Conservation (phyloP, 2,113 vertebrate genomes). For the Catharus minimus region DNA sequence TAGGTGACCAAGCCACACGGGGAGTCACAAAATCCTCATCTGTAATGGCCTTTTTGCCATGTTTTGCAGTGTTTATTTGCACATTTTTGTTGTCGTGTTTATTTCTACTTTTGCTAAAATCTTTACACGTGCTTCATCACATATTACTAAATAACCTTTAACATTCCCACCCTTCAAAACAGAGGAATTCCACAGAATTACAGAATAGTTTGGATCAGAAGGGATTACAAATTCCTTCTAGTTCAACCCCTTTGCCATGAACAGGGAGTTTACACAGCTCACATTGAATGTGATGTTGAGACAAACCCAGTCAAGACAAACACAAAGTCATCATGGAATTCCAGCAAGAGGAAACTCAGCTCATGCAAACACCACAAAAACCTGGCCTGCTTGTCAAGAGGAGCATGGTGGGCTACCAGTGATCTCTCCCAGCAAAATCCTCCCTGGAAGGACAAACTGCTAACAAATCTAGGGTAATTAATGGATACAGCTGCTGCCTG, state of each 20-base stretch:
- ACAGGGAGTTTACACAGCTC: background rate
- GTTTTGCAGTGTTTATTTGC: background rate
- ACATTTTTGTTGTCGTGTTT: background rate
- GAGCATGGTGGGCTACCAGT: background rate
- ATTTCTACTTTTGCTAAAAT: background rate
- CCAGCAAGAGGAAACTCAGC: slow-evolving; percentile 54
- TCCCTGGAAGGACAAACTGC: background rate
- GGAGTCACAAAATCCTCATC: background rate
- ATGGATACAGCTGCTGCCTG: background rate
- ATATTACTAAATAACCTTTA: background rate
- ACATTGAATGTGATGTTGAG: background rate
- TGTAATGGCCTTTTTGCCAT: background rate
- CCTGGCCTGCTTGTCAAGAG: background rate
- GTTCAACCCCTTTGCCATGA: fast-evolving
- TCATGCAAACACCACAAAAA: slow-evolving; percentile 31
- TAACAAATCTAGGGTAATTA: background rate
- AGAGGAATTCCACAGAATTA: background rate
- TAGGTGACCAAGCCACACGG: fast-evolving
- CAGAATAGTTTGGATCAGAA: background rate
- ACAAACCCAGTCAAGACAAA: slow-evolving; percentile 29
- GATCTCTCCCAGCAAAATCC: slow-evolving; percentile 9
- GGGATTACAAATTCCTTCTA: background rate
- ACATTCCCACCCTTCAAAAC: background rate
- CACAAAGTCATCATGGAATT: slow-evolving; percentile 30
- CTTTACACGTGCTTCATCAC: fast-evolving